Base-by-base conservation (phyloP, 2,797 vertebrate genomes). In the Hippopotamyrus pictus region DNA sequence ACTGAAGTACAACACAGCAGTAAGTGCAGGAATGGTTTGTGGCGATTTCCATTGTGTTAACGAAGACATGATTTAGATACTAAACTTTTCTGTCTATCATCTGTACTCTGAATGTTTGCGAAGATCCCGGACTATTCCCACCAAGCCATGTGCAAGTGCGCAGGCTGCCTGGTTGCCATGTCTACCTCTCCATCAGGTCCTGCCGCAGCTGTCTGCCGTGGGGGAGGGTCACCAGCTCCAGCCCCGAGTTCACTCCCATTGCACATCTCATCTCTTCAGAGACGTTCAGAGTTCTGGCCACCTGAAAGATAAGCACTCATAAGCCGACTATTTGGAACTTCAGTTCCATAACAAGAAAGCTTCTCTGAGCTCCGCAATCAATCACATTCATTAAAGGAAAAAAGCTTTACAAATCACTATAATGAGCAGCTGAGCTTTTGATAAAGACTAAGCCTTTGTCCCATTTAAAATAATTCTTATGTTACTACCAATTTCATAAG, bases 171-270 rank as follows among this genome's bases (percentile, higher is more conserved):
- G 46, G 44, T 12, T 11, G 82, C 11, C 3, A 14, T 14, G 22
- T 3, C 41, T 88, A 99, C 99, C 99, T 97, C 94, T 99, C 99
- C 90, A 98, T 97, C 88, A 99, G 96, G 94, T 99, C 99, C 91
- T 97, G 96, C 89, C 99, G 97, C 92, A 99, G 96, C 92, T 98
- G 99, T 87, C 93, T 96, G 76, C 98, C 99, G 0, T 98, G 97
- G 0, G 99, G 98, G 93, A 99, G 92, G 5, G 97, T 99, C 91
- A 99, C 96, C 91, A 99, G 94, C 93, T 99, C 98, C 92, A 99
- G 95, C 41, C 99, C 98, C 0, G 98, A 99, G 91, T 94, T 94
- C 92, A 98, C 97, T 25, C 98, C 97, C 98, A 99, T 99, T 91
- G 93, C 96, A 94, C 92, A 94, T 94, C 92, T 97, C 89, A 95